Base-by-base conservation (phyloP, 2,113 vertebrate genomes). In the Urocitellus parryii region DNA sequence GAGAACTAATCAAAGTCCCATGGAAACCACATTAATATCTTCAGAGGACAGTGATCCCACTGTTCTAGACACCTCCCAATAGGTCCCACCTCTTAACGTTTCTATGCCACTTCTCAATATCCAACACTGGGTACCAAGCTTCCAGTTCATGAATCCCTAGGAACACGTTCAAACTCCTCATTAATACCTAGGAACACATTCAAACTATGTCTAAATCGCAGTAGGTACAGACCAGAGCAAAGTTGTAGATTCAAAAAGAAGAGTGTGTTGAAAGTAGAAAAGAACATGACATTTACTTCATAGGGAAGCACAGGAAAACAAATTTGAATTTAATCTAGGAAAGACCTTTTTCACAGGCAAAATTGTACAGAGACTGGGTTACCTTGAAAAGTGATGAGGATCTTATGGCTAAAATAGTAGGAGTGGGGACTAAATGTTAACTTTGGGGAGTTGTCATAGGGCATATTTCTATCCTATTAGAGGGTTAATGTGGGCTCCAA, bases 301-400 rank as follows among this genome's bases (percentile, higher is more conserved):
- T 70, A 14, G 70, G 37, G 39, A 92, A 84, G 29, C 12, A 67
- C 12, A 87, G 13, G 53, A 27, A 87, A 39, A 68, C 4, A 92
- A 53, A 73, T 32, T 37, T 51, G 14, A 86, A 27, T 61, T 90
- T 91, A 65, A 37, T 65, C 78, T 87, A 92, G 12, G 13, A 32
- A 78, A 83, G 25, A 45, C 17, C 56, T 87, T 81, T 95, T 53
- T 32, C 24, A 91, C 32, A 91, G 72, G 27, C 42, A 88, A 6
- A 67, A 74, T 92, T 65, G 34, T 92, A 74, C 27, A 85, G 63
- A 68, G 29, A 67, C 45, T 63, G 24, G 24, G 74, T 32, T 88
- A 39, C 61, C 32, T 79, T 97, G n/a, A 79, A 94, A 81, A 27
- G 8, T 94, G 67, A 76, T 58, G n/a, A 73, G 22, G 48, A 32